Evolutionary conservation across 2,797 vertebrate species (phyloP).

Genomic region (Octomys mimax): DNA sequence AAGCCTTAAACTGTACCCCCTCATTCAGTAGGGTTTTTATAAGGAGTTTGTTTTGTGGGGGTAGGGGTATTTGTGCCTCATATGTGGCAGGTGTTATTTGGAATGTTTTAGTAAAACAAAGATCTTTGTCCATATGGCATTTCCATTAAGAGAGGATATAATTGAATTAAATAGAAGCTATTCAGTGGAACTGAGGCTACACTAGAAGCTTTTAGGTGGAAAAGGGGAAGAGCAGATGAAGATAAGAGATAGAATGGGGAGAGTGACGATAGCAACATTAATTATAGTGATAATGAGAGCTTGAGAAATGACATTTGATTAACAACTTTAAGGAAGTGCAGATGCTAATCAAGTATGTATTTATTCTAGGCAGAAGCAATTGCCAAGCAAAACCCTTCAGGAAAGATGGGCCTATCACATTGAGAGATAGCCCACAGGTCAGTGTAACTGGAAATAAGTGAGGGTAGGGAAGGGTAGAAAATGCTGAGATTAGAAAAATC

Average conservation of each 20-base stretch:
- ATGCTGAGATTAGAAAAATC: neutral
- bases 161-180: conserved; percentile 1
- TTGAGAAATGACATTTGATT: neutral
- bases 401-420: neutral
- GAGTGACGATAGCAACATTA: too few relatives aligned
- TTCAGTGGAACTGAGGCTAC: neutral
- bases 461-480: neutral
- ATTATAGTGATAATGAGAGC: neutral
- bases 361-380: neutral
- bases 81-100: neutral
- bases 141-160: neutral
- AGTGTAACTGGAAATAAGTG: neutral
- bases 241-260: neutral
- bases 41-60: neutral
- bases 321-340: neutral
- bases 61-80: neutral
- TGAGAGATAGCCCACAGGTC: neutral
- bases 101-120: neutral
- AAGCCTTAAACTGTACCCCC: neutral
- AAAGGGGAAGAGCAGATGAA: neutral
- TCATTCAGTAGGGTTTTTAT: neutral
- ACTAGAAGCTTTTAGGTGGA: neutral
- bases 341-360: neutral
- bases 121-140: neutral
- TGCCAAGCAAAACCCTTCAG: neutral